Conservation (phyloP, 2,888 invertebrate genomes). For the Pyrocoelia pectoralis region DNA sequence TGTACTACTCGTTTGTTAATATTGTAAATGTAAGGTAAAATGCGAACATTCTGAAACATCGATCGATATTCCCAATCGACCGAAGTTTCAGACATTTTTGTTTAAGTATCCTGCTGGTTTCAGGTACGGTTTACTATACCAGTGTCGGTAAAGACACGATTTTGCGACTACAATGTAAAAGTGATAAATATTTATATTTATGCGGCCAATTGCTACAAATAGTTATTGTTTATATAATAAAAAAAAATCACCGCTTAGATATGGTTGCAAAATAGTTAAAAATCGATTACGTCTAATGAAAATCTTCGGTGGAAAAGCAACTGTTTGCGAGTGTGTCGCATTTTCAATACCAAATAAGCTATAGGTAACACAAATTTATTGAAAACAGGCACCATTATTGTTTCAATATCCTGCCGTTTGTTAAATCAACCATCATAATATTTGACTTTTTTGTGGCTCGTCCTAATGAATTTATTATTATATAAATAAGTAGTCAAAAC, state of each 20-base stretch:
- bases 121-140: conserved; percentile 27
- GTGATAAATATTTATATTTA: conserved; percentile 56
- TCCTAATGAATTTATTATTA: conserved; percentile 35
- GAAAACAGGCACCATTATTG: conserved; percentile 44
- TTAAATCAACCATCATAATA: conserved; percentile 32
- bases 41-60: conserved; percentile 37
- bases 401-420: conserved; percentile 34
- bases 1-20: conserved; percentile 20
- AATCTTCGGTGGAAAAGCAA: conserved; percentile 49
- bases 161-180: conserved; percentile 53
- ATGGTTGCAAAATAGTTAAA: conserved; percentile 36
- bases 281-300: conserved; percentile 27
- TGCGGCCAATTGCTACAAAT: conserved; percentile 51
- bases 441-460: conserved; percentile 40
- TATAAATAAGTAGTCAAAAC: too few relatives aligned
- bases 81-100: conserved; percentile 40
- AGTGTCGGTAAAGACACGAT: conserved; percentile 46
- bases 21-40: too few relatives aligned
- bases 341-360: conserved; percentile 38
- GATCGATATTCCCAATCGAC: conserved; percentile 56
- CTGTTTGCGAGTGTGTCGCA: conserved; percentile 48
- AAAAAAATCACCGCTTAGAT: conserved; percentile 47
- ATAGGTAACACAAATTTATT: conserved; percentile 45
- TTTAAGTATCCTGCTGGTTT: conserved; percentile 37
- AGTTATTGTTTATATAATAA: conserved; percentile 45